phyloP scores from a whole-genome alignment of 2,113 vertebrate species.

The Alligator sinensis region DNA sequence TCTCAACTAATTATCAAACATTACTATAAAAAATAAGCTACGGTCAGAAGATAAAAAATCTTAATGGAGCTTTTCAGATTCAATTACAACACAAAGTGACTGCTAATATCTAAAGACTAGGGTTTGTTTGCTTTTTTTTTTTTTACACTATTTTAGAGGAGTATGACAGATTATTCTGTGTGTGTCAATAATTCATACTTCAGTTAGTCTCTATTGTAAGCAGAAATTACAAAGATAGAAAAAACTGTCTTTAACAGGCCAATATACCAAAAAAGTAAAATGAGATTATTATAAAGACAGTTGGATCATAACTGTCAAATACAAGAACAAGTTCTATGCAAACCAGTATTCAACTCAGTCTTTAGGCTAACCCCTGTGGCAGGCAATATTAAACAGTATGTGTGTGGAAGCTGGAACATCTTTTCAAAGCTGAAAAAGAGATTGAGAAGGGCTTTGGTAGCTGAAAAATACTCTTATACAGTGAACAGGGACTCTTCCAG shows the following conservation, averaged over 20 bases:
- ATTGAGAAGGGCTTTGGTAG: background rate
- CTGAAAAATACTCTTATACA: background rate
- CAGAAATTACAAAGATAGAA: background rate
- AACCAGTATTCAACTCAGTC: background rate
- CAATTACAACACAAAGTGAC: conserved; percentile 60
- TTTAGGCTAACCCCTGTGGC: background rate
- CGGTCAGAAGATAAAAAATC: conserved; percentile 55
- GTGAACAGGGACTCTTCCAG: background rate
- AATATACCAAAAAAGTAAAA: conserved; percentile 24
- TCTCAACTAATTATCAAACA: conserved; percentile 7
- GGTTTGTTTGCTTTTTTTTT: background rate
- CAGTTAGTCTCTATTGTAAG: background rate
- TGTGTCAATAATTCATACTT: conserved; percentile 39
- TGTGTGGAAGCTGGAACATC: background rate
- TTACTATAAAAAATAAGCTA: conserved; percentile 34
- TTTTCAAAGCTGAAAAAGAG: background rate
- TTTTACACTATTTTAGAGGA: conserved; percentile 44
- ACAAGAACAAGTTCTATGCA: background rate
- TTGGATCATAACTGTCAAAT: conserved; percentile 28
- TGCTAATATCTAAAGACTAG: conserved; percentile 32
- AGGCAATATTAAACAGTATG: background rate
- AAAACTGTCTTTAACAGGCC: background rate
- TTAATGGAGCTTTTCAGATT: conserved; percentile 68
- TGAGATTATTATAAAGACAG: conserved; percentile 26
- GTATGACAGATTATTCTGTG: conserved; percentile 55